These are phyloP conservation scores for Pseudobourletiella spinata DNA, from an alignment of 1,140 invertebrate genomes.

Conservation along the genomic window DNA sequence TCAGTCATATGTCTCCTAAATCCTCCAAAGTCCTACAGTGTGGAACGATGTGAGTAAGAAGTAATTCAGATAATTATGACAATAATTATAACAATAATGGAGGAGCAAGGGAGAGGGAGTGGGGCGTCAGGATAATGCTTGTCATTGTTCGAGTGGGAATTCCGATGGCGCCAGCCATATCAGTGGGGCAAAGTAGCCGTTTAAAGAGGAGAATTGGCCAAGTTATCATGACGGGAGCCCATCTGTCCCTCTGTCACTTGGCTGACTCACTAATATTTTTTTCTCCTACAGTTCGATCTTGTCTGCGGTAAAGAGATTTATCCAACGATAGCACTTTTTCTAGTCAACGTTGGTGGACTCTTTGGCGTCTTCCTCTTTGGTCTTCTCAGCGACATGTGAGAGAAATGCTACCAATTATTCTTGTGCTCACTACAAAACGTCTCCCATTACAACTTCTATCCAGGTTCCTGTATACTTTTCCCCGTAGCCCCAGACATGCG, in stretches of 20 bases:
- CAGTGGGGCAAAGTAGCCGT: too few relatives aligned
- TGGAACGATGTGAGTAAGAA: slow-evolving; percentile 3
- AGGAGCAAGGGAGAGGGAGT: not conserved
- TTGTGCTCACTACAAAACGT: not conserved
- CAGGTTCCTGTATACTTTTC: too few relatives aligned
- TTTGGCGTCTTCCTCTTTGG: slow-evolving; percentile 79
- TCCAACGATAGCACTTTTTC: slow-evolving; percentile 69
- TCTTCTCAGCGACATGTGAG: slow-evolving; percentile 64
- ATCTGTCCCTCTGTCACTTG: not conserved
- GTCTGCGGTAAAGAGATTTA: slow-evolving; percentile 76
- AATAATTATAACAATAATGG: not conserved
- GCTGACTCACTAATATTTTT: slow-evolving; percentile 6
- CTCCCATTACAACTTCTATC: not conserved
- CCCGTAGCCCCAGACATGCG: too few relatives aligned
- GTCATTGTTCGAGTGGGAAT: too few relatives aligned
- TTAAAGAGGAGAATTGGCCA: too few relatives aligned
- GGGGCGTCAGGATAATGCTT: too few relatives aligned
- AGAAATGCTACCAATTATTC: slow-evolving; percentile 11
- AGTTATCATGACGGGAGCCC: not conserved
- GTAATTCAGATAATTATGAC: too few relatives aligned
- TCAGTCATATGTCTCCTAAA: too few relatives aligned
- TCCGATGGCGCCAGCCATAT: too few relatives aligned
- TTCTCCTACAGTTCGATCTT: slow-evolving; percentile 63
- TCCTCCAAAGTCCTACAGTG: too few relatives aligned
- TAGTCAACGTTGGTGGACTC: slow-evolving; percentile 71